Evolutionary conservation across 2,888 invertebrate genomes (phyloP), one percentile per base, ranked within the genome.

Genomic region (Ichneumoninae sp.): DNA sequence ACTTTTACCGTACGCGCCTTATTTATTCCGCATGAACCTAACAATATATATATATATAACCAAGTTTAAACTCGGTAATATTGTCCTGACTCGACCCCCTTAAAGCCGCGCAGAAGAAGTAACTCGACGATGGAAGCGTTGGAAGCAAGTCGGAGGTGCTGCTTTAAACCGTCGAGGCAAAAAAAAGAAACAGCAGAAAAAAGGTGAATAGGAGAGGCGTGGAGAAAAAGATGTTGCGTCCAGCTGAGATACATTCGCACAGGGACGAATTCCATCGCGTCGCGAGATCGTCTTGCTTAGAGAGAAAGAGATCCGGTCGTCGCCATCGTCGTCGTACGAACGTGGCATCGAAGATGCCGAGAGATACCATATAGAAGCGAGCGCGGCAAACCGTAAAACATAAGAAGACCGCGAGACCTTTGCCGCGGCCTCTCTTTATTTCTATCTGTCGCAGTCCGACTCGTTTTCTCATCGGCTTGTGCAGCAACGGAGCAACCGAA

Each of bases 241-340:
- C 50, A 52, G 63, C 63, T 63, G 47, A 85, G 83, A 79, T 50
- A 50, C 78, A 47, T 79, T 79, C 63, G 78, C 70, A 52, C 50
- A 69, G 86, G 86, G 86, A 87, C 87, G 88, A 88, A 91, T 91
- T 89, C 91, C 91, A 90, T 85, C 87, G 88, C 88, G 87, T 89
- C 88, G 87, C 86, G 87, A 22, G 70, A 89, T 89, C 87, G 87
- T 84, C 87, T 88, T 89, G 89, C 90, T 90, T 88, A 89, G 89
- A 89, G 86, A 30, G 77, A 68, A 68, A 47, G 69, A 19, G 33
- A 47, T 78, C 69, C 13, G 69, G 47, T 47, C 57, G 66, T 70
- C 78, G 78, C 70, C 19, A 47, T 60, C 69, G 77, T 77, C 22
- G 26, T 57, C 70, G 22, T 50, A 63, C 50, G 78, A 78, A 4